Evolutionary conservation across 1,140 invertebrate species (phyloP).

Genomic region (Rhagoletis zephyria): DNA sequence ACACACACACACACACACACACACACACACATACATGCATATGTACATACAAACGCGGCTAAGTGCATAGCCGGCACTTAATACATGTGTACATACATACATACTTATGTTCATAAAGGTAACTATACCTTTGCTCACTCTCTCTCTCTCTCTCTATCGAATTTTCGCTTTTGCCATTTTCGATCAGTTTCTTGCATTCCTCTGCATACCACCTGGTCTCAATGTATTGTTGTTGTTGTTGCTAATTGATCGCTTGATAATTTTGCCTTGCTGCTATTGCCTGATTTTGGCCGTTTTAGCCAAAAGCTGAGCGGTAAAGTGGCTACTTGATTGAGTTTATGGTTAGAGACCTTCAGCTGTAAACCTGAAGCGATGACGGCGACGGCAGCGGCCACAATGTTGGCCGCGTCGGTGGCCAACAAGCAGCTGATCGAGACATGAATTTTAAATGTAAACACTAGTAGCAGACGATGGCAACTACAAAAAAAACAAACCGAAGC

Average conservation of each 20-base stretch:
- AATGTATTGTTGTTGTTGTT: background rate
- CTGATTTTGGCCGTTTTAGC: background rate
- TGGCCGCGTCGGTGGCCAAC: background rate
- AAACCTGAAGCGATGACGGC: background rate
- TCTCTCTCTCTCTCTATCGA: background rate
- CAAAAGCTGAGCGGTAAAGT: background rate
- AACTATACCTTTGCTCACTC: background rate
- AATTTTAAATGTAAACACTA: background rate
- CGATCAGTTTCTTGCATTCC: constrained; percentile 35
- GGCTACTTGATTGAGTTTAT: background rate
- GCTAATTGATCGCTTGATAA: background rate
- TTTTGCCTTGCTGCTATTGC: background rate
- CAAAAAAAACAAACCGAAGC: background rate
- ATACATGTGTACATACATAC: background rate
- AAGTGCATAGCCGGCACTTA: background rate
- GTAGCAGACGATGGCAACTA: background rate
- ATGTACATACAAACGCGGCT: no score
- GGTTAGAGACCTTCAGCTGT: constrained; percentile 35
- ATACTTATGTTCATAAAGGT: background rate
- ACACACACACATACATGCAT: background rate
- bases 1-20: background rate
- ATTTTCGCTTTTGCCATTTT: constrained; percentile 28
- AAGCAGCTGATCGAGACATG: background rate
- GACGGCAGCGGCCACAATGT: background rate
- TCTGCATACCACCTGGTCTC: background rate